These are phyloP conservation scores for Nesidiocoris tenuis DNA, from an alignment of 2,888 invertebrate genomes.

Conservation along the genomic window DNA sequence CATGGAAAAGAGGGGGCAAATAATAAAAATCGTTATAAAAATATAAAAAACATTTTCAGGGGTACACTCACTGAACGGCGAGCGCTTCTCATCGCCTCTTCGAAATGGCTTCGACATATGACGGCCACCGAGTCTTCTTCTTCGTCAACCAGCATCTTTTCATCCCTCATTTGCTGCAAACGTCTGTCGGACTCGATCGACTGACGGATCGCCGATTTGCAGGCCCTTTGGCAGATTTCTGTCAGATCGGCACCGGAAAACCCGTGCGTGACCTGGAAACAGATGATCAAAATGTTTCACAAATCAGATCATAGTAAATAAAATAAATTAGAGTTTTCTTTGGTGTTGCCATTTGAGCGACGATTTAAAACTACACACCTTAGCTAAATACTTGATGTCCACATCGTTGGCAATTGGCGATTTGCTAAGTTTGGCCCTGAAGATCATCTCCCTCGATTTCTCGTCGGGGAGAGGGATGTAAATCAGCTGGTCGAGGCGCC, in stretches of 20 bases:
- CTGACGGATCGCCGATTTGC: constrained; percentile 63
- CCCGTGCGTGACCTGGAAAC: constrained; percentile 57
- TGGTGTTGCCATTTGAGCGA: too few species aligned
- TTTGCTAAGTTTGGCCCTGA: constrained; percentile 92
- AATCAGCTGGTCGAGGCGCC: constrained; percentile 97
- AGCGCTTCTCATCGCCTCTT: constrained; percentile 46
- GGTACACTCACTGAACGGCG: constrained; percentile 45
- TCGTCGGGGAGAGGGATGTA: constrained; percentile 99
- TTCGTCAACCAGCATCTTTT: constrained; percentile 39
- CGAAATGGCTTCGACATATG: constrained; percentile 45
- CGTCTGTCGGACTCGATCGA: constrained; percentile 56
- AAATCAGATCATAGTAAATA: too few species aligned
- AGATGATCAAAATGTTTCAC: too few species aligned
- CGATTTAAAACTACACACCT: too few species aligned
- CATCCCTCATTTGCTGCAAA: constrained; percentile 17
- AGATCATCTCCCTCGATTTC: constrained; percentile 92
- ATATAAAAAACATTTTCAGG: too few species aligned
- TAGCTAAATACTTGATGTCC: constrained; percentile 72
- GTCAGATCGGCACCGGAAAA: constrained; percentile 65
- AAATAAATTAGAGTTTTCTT: too few species aligned
- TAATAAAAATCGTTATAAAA: not conserved
- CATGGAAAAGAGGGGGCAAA: not conserved
- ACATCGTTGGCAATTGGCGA: constrained; percentile 93
- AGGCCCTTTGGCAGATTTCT: constrained; percentile 64
- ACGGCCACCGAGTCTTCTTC: constrained; percentile 45